These are phyloP conservation scores for Capricornis sumatraensis DNA, from an alignment of 2,113 vertebrate species.

Conservation along the genomic window DNA sequence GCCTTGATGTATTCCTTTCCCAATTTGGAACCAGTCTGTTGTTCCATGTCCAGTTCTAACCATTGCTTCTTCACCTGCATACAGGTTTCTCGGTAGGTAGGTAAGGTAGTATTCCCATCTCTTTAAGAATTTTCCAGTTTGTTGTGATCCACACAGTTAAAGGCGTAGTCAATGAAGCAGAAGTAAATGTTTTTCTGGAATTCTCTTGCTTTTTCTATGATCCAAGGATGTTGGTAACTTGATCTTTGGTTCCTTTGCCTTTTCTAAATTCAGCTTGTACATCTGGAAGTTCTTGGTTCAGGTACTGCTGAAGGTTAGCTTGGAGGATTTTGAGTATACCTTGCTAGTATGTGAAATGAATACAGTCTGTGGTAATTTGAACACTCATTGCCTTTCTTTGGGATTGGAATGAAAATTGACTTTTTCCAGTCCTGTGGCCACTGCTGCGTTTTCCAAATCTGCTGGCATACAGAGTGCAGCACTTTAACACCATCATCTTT, in stretches of 20 bases:
- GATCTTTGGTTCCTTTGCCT: not conserved
- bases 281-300: not conserved
- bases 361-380: not conserved
- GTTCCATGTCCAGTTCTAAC: not conserved
- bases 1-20: not conserved
- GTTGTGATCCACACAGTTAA: not conserved
- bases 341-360: not conserved
- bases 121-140: not conserved
- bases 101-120: not conserved
- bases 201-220: not conserved
- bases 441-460: not conserved
- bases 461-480: not conserved
- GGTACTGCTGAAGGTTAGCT: not conserved
- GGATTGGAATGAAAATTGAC: not conserved
- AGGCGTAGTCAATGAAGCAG: rapidly evolving
- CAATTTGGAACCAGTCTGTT: not conserved
- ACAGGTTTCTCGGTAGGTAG: not conserved
- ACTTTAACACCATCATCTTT: not conserved
- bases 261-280: not conserved
- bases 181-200: not conserved
- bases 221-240: not conserved
- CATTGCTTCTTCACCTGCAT: not conserved
- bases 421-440: not conserved
- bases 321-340: not conserved
- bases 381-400: not conserved